These are phyloP conservation scores for Callimorpha dominula DNA, from an alignment of 2,888 invertebrate genomes.

Conservation along the genomic window DNA sequence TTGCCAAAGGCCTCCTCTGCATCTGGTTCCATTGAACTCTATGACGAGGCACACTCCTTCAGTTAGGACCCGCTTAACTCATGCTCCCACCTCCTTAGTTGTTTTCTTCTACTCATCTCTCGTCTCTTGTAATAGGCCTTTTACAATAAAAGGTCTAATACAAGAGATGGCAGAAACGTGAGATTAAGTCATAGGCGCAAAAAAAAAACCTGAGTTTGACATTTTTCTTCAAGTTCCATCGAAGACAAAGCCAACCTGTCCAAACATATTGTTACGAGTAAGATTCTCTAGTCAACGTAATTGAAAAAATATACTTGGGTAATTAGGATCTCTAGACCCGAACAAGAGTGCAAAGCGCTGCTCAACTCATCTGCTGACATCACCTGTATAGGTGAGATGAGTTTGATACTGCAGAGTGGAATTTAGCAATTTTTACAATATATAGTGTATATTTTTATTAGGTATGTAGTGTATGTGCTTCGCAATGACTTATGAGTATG, in stretches of 20 bases:
- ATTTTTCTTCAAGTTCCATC: not conserved
- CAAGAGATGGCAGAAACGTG: not conserved
- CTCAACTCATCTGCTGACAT: too few relatives aligned
- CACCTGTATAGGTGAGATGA: not conserved
- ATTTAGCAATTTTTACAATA: not conserved
- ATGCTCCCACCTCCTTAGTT: too few relatives aligned
- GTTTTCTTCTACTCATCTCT: too few relatives aligned
- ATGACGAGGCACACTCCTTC: too few relatives aligned
- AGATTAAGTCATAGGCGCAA: not conserved
- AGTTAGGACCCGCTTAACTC: too few relatives aligned
- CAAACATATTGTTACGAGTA: not conserved
- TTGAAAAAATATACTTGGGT: not conserved
- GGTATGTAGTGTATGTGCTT: constrained; percentile 1
- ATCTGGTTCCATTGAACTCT: too few relatives aligned
- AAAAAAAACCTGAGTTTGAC: not conserved
- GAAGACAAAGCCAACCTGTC: not conserved
- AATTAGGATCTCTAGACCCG: not conserved
- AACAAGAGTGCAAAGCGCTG: not conserved
- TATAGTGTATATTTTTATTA: not conserved
- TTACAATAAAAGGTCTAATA: not conserved
- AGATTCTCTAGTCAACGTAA: not conserved
- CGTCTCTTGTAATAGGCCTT: too few relatives aligned
- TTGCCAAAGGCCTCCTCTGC: too few relatives aligned
- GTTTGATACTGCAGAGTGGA: not conserved
- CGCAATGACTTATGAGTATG: not conserved